These are phyloP conservation scores for Phaonia tiefii DNA, from an alignment of 2,888 invertebrate species.

Conservation along the genomic window DNA sequence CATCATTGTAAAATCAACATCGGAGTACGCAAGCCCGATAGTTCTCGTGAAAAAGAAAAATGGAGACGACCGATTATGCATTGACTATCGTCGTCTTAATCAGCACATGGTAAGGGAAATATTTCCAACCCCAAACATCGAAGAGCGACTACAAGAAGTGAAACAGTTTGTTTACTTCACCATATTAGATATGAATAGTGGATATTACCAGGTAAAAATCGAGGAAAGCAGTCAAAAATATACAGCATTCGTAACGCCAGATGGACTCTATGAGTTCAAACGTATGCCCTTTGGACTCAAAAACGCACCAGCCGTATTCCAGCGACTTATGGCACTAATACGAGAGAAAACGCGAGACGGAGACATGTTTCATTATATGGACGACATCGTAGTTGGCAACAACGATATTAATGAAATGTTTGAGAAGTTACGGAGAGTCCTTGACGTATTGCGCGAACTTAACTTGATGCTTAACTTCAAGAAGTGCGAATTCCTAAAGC, in stretches of 20 bases:
- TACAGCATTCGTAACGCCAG: background rate
- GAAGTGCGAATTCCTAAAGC: conserved; percentile 61
- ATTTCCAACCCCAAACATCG: conserved; percentile 62
- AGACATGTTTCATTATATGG: background rate
- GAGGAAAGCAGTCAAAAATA: background rate
- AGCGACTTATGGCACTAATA: conserved; percentile 2
- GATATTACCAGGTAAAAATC: conserved; percentile 58
- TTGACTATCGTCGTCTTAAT: conserved; percentile 41
- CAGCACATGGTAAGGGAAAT: conserved; percentile 45
- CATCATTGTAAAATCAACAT: conserved; percentile 57
- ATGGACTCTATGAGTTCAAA: conserved; percentile 16
- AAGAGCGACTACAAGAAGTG: conserved; percentile 48
- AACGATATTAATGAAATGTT: conserved; percentile 45
- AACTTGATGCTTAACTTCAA: conserved; percentile 27
- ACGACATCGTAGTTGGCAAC: conserved; percentile 54
- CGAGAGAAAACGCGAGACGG: conserved; percentile 12
- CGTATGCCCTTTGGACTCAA: background rate
- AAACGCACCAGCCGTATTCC: background rate
- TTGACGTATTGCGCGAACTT: conserved; percentile 25
- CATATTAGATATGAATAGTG: conserved; percentile 56
- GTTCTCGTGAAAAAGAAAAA: conserved; percentile 52
- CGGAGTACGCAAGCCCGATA: conserved; percentile 60
- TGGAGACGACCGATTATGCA: conserved; percentile 42
- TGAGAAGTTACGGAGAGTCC: conserved; percentile 34
- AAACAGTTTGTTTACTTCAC: conserved; percentile 42